Percentiles rank a stretch among this genome's conserved stretches.
phyloP scores from a whole-genome alignment of 2,113 vertebrate genomes.

The Bucco capensis region DNA sequence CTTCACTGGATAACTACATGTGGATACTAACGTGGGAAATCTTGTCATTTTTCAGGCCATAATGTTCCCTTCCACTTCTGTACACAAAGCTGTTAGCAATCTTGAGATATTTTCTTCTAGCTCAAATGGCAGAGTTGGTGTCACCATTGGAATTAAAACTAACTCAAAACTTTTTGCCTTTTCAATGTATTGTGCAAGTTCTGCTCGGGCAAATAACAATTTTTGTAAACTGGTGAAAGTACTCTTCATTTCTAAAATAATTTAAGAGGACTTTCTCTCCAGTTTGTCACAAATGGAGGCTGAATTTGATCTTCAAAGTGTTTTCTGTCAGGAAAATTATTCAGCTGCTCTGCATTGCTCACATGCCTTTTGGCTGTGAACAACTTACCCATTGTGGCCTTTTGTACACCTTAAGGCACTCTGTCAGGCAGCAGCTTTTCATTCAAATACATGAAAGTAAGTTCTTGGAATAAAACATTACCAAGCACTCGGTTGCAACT shows the following conservation, averaged over 20 bases:
- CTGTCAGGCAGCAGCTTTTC: neutral
- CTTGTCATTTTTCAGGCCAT: neutral
- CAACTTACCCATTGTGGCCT: neutral
- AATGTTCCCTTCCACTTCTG: neutral
- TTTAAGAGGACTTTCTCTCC: neutral
- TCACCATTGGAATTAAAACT: neutral
- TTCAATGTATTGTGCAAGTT: neutral
- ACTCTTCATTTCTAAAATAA: slow-evolving; percentile 15
- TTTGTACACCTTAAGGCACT: neutral
- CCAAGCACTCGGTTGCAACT: neutral
- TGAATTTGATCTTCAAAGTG: slow-evolving; percentile 25
- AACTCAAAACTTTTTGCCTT: neutral
- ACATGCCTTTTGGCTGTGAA: neutral
- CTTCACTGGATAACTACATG: neutral
- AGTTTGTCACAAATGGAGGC: neutral
- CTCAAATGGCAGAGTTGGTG: neutral
- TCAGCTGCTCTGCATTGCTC: neutral
- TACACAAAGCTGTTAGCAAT: neutral
- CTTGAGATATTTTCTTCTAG: neutral
- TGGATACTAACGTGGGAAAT: neutral
- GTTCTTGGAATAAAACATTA: neutral
- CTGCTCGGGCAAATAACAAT: neutral
- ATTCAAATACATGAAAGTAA: slow-evolving; percentile 19
- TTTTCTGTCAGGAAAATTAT: slow-evolving; percentile 38
- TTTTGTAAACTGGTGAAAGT: neutral